phyloP scores from a whole-genome alignment of 2,797 vertebrate species.

The Myotis planiceps region DNA sequence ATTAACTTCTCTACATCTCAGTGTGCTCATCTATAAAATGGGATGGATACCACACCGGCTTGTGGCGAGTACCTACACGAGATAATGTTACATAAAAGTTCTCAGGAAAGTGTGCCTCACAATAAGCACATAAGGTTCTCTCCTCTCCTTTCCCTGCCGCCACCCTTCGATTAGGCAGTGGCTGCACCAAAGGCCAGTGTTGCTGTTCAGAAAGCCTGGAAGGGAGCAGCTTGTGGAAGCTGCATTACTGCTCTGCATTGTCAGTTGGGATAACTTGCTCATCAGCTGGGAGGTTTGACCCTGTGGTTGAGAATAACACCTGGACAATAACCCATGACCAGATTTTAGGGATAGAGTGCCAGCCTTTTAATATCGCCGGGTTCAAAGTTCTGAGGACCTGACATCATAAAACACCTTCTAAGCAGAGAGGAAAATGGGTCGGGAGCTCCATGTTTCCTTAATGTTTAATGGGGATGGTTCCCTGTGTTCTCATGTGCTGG shows the following conservation, averaged over 20 bases:
- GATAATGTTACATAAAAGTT: not conserved
- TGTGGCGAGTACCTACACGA: not conserved
- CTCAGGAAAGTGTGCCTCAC: not conserved
- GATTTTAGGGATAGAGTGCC: slow-evolving; percentile 8
- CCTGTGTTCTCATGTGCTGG: not conserved
- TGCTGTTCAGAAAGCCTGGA: not conserved
- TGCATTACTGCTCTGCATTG: not conserved
- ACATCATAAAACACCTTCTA: not conserved
- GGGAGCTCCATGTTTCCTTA: slow-evolving; percentile 31
- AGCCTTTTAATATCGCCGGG: not conserved
- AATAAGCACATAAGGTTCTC: not conserved
- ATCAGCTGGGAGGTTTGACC: not conserved
- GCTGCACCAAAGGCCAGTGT: not conserved
- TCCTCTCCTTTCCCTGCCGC: not conserved
- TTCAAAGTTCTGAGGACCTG: not conserved
- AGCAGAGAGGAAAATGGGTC: slow-evolving; percentile 10
- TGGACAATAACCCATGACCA: not conserved
- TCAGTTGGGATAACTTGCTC: not conserved
- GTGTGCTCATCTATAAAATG: not conserved
- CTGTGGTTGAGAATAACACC: not conserved
- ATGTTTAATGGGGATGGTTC: slow-evolving; percentile 46
- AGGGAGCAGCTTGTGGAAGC: not conserved
- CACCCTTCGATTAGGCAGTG: not conserved
- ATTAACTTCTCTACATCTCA: not conserved
- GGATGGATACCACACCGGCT: not conserved